Percentiles rank a stretch among this genome's conserved stretches.
phyloP scores from a whole-genome alignment of 2,888 invertebrate genomes.

The Trypoxylon attenuatum region DNA sequence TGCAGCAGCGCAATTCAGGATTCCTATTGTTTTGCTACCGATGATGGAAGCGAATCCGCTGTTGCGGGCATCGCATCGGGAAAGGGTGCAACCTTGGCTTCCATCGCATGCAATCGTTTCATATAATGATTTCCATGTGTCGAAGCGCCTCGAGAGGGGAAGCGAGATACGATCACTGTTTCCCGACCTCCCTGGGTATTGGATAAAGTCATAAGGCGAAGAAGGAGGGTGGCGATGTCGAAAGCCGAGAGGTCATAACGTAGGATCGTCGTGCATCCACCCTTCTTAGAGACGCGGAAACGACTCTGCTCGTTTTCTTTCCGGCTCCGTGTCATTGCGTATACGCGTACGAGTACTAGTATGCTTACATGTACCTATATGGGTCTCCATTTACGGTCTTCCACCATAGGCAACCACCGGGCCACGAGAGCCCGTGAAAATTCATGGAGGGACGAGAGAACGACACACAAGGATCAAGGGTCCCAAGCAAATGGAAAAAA shows the following conservation, averaged over 20 bases:
- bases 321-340: constrained; percentile 28
- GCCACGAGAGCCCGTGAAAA: constrained; percentile 29
- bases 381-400: constrained; percentile 6
- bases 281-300: constrained; percentile 35
- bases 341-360: constrained; percentile 8
- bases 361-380: too few relatives aligned
- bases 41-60: neutral
- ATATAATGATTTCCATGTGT: constrained; percentile 10
- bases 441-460: constrained; percentile 27
- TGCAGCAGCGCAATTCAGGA: neutral
- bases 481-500: constrained; percentile 44
- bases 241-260: constrained; percentile 36
- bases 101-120: neutral
- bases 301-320: constrained; percentile 39
- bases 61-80: too few relatives aligned
- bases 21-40: neutral
- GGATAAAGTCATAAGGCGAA: constrained; percentile 50
- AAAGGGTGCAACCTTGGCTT: too few relatives aligned
- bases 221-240: constrained; percentile 41
- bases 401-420: neutral
- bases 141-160: neutral
- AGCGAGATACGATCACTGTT: too few relatives aligned
- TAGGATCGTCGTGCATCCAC: constrained; percentile 31
- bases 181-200: constrained; percentile 36
- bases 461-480: constrained; percentile 13